phyloP scores from a whole-genome alignment of 1,140 invertebrate species.

The Holotrichia oblita region DNA sequence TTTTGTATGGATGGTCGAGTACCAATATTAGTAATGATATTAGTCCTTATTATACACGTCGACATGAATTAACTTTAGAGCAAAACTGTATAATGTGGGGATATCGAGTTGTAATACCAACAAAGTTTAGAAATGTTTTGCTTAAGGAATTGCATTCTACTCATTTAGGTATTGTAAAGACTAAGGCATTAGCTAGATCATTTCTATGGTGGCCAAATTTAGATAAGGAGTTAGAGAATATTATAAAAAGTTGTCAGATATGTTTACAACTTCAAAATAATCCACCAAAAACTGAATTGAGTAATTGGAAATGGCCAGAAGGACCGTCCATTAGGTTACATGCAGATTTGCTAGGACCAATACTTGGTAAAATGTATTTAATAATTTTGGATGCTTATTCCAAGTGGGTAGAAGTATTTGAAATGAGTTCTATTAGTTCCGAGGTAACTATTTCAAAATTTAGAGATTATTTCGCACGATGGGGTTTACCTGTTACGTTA shows the following conservation, averaged over 20 bases:
- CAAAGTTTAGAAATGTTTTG: too few relatives aligned
- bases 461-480: background rate
- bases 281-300: too few relatives aligned
- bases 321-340: background rate
- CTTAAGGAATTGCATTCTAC: too few relatives aligned
- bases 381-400: background rate
- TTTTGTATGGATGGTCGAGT: conserved; percentile 26
- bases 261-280: too few relatives aligned
- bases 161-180: too few relatives aligned
- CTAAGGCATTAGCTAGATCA: too few relatives aligned
- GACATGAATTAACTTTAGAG: background rate
- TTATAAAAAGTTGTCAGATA: too few relatives aligned
- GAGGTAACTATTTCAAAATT: background rate
- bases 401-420: conserved; percentile 2
- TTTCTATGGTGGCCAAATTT: too few relatives aligned
- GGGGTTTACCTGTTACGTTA: conserved; percentile 3
- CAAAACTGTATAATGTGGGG: conserved; percentile 46
- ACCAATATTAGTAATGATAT: background rate
- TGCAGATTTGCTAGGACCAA: too few relatives aligned
- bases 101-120: conserved; percentile 55
- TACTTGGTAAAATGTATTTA: too few relatives aligned
- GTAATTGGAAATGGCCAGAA: too few relatives aligned
- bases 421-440: background rate
- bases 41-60: conserved; percentile 5
- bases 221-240: too few relatives aligned